phyloP scores from a whole-genome alignment of 2,797 vertebrate species.

The Pipistrellus pygmaeus region DNA sequence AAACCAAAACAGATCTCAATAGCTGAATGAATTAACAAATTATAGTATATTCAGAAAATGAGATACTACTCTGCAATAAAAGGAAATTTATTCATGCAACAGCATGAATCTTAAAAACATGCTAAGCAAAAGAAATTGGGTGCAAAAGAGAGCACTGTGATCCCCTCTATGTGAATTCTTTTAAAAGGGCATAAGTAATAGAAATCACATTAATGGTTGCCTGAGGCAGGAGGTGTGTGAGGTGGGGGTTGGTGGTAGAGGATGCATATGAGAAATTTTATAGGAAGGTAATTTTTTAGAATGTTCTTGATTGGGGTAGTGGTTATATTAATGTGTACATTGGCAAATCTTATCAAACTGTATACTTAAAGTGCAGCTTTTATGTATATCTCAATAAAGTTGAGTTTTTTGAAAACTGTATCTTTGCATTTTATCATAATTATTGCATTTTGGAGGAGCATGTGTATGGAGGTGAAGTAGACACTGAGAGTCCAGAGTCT shows the following conservation, averaged over 20 bases:
- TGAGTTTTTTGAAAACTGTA: not conserved
- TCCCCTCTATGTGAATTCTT: not conserved
- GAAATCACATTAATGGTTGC: not conserved
- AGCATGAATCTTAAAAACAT: conserved; percentile 47
- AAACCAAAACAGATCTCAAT: not conserved
- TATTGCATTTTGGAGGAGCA: not conserved
- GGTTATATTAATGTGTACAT: not conserved
- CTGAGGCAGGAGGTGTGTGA: not conserved
- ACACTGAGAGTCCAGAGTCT: not conserved
- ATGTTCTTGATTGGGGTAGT: not conserved
- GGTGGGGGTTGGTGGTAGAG: not conserved
- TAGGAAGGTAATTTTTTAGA: not conserved
- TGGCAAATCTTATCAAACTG: not conserved
- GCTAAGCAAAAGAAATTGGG: not conserved
- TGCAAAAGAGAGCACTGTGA: not conserved
- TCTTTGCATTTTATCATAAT: not conserved
- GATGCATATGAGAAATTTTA: not conserved
- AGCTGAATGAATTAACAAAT: not conserved
- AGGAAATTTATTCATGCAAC: not conserved
- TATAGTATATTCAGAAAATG: not conserved
- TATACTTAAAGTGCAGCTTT: not conserved
- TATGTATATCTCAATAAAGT: not conserved
- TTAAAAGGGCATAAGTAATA: not conserved
- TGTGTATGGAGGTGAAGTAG: not conserved
- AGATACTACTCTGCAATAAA: not conserved